phyloP scores from a whole-genome alignment of 1,140 invertebrate genomes.

The Sycophaga agraensis region DNA sequence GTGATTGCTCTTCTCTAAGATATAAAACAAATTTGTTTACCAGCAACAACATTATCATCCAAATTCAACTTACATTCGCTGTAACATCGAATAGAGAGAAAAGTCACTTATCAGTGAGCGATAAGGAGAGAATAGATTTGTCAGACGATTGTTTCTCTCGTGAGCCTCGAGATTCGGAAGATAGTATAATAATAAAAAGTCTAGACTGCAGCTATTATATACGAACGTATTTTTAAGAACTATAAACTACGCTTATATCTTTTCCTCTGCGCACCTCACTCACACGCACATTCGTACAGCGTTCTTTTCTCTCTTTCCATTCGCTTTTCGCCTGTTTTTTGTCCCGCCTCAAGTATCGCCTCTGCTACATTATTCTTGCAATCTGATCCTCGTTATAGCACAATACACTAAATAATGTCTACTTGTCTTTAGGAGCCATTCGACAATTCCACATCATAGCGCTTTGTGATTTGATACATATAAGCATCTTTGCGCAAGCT shows the following conservation, averaged over 20 bases:
- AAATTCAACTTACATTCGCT: background rate
- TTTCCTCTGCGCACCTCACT: constrained; percentile 7
- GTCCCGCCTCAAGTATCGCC: constrained; percentile 1
- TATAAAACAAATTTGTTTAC: background rate
- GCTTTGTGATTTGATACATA: no score
- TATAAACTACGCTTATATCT: constrained; percentile 19
- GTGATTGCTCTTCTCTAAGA: no score
- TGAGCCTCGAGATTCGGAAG: constrained; percentile 23
- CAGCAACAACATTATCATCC: constrained; percentile 2
- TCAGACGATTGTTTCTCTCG: constrained; percentile 26
- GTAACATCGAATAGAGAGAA: constrained; percentile 15
- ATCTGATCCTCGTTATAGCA: no score
- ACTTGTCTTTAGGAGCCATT: constrained; percentile 16
- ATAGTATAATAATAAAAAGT: constrained; percentile 25
- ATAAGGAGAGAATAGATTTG: constrained; percentile 22
- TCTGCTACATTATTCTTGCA: no score
- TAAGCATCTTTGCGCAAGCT: background rate
- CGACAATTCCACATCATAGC: no score
- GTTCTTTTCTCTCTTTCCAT: background rate
- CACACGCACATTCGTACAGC: constrained; percentile 12
- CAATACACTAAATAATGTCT: constrained; percentile 5
- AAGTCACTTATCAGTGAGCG: constrained; percentile 14
- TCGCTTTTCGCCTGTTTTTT: background rate
- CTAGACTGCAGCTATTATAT: constrained; percentile 24
- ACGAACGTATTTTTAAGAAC: constrained; percentile 22